A percentile compares a stretch with the other conserved stretches of the same genome.
These are phyloP conservation scores for human (Homo sapiens) DNA, from an alignment of 2,113 vertebrate genomes.

Conservation along the genomic window GRCh38 chrX:153484001-153484500, in stretches of 20 bases:
- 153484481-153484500: background rate
- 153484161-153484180: background rate
- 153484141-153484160: background rate
- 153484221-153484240: background rate
- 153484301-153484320: background rate
- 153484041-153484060: background rate
- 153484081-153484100: background rate
- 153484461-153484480: background rate
- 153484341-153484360: background rate
- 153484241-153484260: background rate
- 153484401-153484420: background rate
- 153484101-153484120: background rate
- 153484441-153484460: background rate
- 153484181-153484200: background rate
- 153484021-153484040: background rate
- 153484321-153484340: background rate
- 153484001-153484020: background rate
- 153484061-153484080: background rate
- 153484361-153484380: background rate
- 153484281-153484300: background rate
- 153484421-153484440: background rate
- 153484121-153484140: background rate
- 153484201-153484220: background rate
- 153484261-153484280: background rate
- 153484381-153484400: background rate